Conservation (phyloP, 23 tunicate species). For the Ciona savignyi region DNA sequence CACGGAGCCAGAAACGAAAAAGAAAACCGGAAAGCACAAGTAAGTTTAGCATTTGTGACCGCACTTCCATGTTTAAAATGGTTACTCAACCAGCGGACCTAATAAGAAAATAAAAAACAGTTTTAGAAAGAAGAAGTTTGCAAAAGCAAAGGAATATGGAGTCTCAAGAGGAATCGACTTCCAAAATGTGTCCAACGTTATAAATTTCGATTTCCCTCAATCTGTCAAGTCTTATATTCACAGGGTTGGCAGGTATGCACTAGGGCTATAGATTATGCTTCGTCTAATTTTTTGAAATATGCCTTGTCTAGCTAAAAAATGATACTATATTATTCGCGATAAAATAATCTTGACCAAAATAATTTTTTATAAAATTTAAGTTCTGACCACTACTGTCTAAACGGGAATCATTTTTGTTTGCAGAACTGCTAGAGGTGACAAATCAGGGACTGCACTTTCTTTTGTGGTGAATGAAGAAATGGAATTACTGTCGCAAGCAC, state of each 20-base stretch:
- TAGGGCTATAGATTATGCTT: background rate
- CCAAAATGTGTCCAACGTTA: conserved; percentile 62
- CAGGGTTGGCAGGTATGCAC: conserved; percentile 71
- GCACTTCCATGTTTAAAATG: too few relatives aligned
- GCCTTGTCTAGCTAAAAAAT: too few relatives aligned
- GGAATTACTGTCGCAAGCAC: conserved; percentile 36
- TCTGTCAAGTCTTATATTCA: conserved; percentile 51
- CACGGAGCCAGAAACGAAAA: background rate
- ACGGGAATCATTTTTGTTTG: background rate
- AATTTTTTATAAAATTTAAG: too few relatives aligned
- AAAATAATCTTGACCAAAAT: too few relatives aligned
- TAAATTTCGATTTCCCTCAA: conserved; percentile 83
- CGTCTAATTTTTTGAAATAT: too few relatives aligned
- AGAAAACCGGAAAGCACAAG: conserved; percentile 30
- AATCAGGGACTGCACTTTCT: conserved; percentile 73
- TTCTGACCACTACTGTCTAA: too few relatives aligned
- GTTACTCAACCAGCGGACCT: too few relatives aligned
- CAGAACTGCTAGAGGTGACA: conserved; percentile 82
- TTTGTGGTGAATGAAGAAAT: conserved; percentile 60
- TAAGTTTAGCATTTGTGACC: background rate
- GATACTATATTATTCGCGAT: too few relatives aligned
- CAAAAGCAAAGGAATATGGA: conserved; percentile 52
- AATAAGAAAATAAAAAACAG: background rate
- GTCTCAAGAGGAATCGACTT: conserved; percentile 90
- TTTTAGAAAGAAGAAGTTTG: conserved; percentile 21